These are phyloP conservation scores for Portunus trituberculatus DNA, from an alignment of 1,140 invertebrate species.

Conservation along the genomic window DNA sequence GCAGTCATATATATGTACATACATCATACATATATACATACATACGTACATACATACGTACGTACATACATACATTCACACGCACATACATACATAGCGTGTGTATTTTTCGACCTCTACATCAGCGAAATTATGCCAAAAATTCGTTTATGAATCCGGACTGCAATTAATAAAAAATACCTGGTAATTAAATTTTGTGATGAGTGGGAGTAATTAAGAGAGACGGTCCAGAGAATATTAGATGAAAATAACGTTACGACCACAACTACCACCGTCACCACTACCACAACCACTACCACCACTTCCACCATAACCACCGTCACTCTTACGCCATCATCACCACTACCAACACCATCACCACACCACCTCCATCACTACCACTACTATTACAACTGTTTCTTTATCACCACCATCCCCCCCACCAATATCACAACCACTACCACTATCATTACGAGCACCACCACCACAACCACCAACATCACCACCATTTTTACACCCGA, in stretches of 20 bases:
- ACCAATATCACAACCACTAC: background rate
- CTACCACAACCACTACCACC: background rate
- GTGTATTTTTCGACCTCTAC: background rate
- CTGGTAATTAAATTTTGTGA: constrained; percentile 15
- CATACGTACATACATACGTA: background rate
- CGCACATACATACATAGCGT: background rate
- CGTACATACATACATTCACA: background rate
- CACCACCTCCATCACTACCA: background rate
- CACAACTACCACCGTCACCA: background rate
- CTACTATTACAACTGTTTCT: background rate
- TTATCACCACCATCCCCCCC: background rate
- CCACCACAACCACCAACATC: background rate
- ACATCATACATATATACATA: too few relatives aligned
- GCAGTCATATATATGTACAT: too few relatives aligned
- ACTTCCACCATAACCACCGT: background rate
- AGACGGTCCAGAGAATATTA: constrained; percentile 1
- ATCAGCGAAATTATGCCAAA: background rate
- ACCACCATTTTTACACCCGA: background rate
- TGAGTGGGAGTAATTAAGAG: background rate
- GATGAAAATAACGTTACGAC: background rate
- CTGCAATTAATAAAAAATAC: constrained; percentile 5
- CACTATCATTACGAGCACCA: background rate
- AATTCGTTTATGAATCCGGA: constrained; percentile 13
- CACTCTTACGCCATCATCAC: background rate
- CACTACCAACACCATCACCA: background rate